phyloP scores from a whole-genome alignment of 2,113 vertebrate genomes.

The Gila orcuttii region DNA sequence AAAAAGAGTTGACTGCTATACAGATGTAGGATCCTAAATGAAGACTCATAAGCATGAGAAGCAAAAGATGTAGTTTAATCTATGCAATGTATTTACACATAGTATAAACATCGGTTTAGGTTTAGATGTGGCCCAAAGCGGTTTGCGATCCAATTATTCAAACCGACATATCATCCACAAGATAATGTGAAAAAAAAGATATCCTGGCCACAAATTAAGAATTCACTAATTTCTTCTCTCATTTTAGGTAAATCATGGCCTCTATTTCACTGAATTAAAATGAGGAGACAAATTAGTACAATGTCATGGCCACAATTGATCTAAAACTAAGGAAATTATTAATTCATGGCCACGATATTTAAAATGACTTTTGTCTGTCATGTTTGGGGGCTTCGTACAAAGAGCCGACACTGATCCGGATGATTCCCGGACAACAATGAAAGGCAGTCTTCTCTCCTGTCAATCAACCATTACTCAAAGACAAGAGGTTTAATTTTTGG shows the following conservation, averaged over 20 bases:
- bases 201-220: background rate
- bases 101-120: no score
- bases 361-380: no score
- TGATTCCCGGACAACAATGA: no score
- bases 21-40: background rate
- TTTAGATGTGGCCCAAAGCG: background rate
- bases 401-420: no score
- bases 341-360: no score
- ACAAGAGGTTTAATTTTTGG: no score
- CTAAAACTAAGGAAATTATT: background rate
- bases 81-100: background rate
- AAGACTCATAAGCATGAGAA: background rate
- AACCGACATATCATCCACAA: background rate
- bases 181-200: no score
- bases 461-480: no score
- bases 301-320: background rate
- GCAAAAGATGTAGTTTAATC: background rate
- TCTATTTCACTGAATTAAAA: background rate
- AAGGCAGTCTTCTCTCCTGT: no score
- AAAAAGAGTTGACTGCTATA: background rate
- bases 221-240: background rate
- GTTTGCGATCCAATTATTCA: background rate
- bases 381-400: no score
- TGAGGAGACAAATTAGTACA: background rate
- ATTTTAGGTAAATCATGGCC: background rate